These are phyloP conservation scores for Corythoichthys haematopterus DNA, from an alignment of 2,113 vertebrate genomes.

Conservation along the genomic window DNA sequence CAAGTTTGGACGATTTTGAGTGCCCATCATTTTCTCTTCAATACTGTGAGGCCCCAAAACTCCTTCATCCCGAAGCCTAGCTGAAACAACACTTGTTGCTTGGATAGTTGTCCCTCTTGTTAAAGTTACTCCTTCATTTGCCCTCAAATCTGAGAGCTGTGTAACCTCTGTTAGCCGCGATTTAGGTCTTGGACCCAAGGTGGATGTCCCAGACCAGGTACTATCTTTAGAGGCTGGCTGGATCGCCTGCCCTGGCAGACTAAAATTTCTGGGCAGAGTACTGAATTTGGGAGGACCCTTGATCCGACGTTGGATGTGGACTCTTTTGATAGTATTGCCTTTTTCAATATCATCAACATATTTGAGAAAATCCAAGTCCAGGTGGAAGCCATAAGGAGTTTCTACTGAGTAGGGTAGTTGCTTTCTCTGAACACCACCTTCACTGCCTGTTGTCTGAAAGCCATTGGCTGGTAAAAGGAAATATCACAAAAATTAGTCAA, in stretches of 20 bases:
- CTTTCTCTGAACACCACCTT: constrained; percentile 77
- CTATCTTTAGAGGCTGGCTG: constrained; percentile 64
- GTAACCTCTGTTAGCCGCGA: constrained; percentile 75
- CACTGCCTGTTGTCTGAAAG: constrained; percentile 68
- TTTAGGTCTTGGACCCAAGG: constrained; percentile 74
- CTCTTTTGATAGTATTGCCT: constrained; percentile 91
- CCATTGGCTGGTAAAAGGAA: constrained; percentile 74
- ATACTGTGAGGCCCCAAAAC: constrained; percentile 24
- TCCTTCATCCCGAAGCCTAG: constrained; percentile 60
- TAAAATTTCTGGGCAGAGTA: constrained; percentile 94
- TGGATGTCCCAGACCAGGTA: constrained; percentile 75
- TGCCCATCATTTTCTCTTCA: constrained; percentile 53
- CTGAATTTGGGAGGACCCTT: constrained; percentile 92
- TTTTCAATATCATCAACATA: constrained; percentile 99
- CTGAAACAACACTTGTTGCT: constrained; percentile 57
- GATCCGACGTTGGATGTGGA: constrained; percentile 86
- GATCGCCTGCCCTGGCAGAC: constrained; percentile 80
- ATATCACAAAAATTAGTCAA: constrained; percentile 8
- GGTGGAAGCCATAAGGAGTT: constrained; percentile 93
- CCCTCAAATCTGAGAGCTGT: constrained; percentile 64
- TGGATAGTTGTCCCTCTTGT: constrained; percentile 25
- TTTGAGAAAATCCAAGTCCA: constrained; percentile 97
- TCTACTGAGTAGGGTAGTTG: constrained; percentile 92
- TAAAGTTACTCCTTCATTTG: constrained; percentile 42
- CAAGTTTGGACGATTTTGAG: constrained; percentile 80